phyloP scores from a whole-genome alignment of 2,888 invertebrate genomes.

The Catocala nupta region DNA sequence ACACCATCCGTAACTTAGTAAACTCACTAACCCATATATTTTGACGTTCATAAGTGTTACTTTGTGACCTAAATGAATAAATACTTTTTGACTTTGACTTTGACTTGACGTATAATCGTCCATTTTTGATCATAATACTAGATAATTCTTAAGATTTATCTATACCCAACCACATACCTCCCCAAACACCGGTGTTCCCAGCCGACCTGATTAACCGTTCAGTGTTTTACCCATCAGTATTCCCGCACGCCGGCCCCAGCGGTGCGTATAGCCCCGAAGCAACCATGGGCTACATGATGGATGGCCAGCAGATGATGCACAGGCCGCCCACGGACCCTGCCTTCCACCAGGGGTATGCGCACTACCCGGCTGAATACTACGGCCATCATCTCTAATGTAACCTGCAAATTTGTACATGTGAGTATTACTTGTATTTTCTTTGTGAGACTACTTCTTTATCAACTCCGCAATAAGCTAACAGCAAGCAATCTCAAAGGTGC shows the following conservation, averaged over 20 bases:
- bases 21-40: no score
- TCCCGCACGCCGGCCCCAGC: constrained; percentile 97
- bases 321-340: constrained; percentile 97
- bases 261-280: constrained; percentile 98
- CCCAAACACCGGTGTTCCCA: constrained; percentile 46
- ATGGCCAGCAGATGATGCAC: constrained; percentile 99
- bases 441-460: no score
- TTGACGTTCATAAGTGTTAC: no score
- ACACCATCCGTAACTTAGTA: no score
- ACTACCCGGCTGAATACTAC: constrained; percentile 97
- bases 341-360: constrained; percentile 97
- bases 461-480: no score
- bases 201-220: constrained; percentile 80
- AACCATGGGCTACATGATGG: constrained; percentile 99
- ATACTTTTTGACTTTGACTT: no score
- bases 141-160: no score
- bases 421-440: constrained; percentile 58
- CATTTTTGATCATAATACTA: no score
- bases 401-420: constrained; percentile 79
- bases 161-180: constrained; percentile 13
- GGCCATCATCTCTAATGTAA: constrained; percentile 95
- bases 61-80: no score
- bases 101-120: no score
- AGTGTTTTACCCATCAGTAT: constrained; percentile 90
- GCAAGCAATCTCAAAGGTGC: no score